These are phyloP conservation scores for Netelia virgata DNA, from an alignment of 2,888 invertebrate genomes.

Conservation along the genomic window DNA sequence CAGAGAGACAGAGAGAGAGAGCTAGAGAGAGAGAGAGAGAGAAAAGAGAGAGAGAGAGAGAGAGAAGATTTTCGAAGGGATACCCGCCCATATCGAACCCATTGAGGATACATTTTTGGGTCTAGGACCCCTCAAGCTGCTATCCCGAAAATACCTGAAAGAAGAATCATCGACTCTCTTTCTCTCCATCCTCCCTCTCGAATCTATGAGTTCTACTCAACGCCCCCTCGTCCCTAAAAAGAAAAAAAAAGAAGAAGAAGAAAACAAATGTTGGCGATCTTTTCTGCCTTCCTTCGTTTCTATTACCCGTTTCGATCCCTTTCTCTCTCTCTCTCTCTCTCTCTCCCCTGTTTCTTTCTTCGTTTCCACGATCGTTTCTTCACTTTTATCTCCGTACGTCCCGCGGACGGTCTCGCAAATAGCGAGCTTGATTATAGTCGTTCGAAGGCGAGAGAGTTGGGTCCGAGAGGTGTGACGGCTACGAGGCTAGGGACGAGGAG, in stretches of 20 bases:
- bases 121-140: conserved; percentile 72
- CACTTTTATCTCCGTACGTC: conserved; percentile 42
- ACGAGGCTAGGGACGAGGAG: neutral
- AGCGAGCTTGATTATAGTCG: conserved; percentile 68
- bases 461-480: conserved; percentile 23
- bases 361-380: conserved; percentile 54
- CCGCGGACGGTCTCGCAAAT: conserved; percentile 49
- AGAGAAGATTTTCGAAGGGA: conserved; percentile 76
- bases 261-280: conserved; percentile 43
- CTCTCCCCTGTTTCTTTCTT: conserved; percentile 21
- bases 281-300: conserved; percentile 39
- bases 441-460: conserved; percentile 54
- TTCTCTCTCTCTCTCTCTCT: conserved; percentile 13
- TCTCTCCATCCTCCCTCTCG: conserved; percentile 62
- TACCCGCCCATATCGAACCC: conserved; percentile 82
- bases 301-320: conserved; percentile 48
- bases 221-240: conserved; percentile 28
- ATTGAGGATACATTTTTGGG: conserved; percentile 79
- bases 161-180: conserved; percentile 77
- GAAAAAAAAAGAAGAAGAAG: conserved; percentile 30
- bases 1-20: conserved; percentile 65
- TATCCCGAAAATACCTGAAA: conserved; percentile 69
- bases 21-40: conserved; percentile 63
- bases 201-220: conserved; percentile 55
- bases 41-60: conserved; percentile 58